phyloP scores from a whole-genome alignment of 2,888 invertebrate species.

The Platycnemis pennipes region DNA sequence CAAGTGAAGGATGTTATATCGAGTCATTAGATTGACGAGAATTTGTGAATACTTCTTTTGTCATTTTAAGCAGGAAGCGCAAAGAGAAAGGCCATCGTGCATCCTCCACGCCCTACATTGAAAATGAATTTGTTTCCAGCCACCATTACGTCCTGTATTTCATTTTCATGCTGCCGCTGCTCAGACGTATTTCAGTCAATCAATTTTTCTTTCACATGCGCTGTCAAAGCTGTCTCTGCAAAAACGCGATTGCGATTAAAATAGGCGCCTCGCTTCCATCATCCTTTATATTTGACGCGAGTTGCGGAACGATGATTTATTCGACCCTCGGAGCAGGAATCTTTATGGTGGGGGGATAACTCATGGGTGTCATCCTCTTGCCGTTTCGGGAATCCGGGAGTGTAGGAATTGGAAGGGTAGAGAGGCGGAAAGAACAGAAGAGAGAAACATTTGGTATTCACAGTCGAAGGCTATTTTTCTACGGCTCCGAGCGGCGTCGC shows the following conservation, averaged over 20 bases:
- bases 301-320: neutral
- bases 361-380: neutral
- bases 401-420: neutral
- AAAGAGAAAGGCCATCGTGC: too few relatives aligned
- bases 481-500: neutral
- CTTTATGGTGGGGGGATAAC: neutral
- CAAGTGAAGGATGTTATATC: too few relatives aligned
- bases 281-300: neutral
- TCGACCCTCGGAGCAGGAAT: neutral
- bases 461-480: neutral
- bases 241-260: neutral
- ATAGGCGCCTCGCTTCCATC: neutral
- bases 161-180: neutral
- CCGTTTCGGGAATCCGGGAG: neutral
- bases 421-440: neutral
- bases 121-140: too few relatives aligned
- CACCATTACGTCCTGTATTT: neutral
- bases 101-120: too few relatives aligned
- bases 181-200: neutral
- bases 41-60: too few relatives aligned
- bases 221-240: neutral
- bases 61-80: too few relatives aligned
- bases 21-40: too few relatives aligned
- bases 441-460: neutral
- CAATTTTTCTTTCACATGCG: neutral